phyloP scores from a whole-genome alignment of 2,888 invertebrate genomes.

The Limnephilus rhombicus region DNA sequence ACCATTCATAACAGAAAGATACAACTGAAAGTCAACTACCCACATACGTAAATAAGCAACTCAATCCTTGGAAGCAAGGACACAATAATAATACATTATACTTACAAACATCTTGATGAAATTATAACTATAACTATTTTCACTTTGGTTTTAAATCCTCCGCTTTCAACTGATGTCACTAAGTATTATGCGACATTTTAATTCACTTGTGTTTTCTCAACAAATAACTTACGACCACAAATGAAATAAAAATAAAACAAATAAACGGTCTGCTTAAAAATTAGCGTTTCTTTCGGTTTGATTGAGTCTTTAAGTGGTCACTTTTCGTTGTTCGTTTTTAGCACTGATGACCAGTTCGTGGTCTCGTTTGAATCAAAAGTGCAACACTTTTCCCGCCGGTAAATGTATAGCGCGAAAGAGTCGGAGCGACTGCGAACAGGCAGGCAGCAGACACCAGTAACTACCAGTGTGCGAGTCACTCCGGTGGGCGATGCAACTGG shows the following conservation, averaged over 20 bases:
- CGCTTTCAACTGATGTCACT: neutral
- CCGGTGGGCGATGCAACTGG: slow-evolving; percentile 33
- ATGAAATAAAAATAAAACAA: neutral
- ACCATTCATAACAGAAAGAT: neutral
- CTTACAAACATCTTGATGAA: neutral
- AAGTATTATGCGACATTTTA: neutral
- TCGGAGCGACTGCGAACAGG: neutral
- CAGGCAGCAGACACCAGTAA: neutral
- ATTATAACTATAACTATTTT: neutral
- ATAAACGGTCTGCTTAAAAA: neutral
- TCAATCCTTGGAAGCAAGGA: neutral
- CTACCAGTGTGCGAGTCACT: no score
- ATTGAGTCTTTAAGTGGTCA: neutral
- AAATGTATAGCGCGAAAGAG: neutral
- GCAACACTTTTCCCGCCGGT: slow-evolving; percentile 26
- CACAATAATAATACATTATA: neutral
- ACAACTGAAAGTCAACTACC: neutral
- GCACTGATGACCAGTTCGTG: neutral
- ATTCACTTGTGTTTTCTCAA: neutral
- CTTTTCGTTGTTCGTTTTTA: no score
- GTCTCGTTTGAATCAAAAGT: neutral
- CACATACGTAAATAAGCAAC: no score
- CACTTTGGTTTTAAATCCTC: neutral
- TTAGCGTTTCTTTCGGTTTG: neutral
- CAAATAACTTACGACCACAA: neutral